Conservation (phyloP, 2,113 vertebrate genomes). For the Panthera leo region DNA sequence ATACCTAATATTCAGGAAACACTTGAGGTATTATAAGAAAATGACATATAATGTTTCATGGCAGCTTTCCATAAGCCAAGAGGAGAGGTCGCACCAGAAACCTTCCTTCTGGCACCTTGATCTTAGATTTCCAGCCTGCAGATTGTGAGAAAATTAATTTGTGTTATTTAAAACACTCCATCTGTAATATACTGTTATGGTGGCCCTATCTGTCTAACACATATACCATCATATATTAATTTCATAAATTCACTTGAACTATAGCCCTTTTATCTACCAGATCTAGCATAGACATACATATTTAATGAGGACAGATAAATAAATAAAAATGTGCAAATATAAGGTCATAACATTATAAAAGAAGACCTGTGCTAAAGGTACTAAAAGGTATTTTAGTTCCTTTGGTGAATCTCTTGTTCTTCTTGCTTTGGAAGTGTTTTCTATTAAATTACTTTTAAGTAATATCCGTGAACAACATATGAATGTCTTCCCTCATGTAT, state of each 20-base stretch:
- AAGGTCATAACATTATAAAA: not conserved
- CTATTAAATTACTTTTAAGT: not conserved
- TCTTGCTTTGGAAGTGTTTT: not conserved
- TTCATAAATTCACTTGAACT: conserved; percentile 13
- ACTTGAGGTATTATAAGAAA: conserved; percentile 47
- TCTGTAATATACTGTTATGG: not conserved
- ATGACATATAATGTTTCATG: not conserved
- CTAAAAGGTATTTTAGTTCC: not conserved
- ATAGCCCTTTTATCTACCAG: not conserved
- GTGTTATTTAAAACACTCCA: not conserved
- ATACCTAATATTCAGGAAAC: conserved; percentile 46
- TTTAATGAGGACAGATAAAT: not conserved
- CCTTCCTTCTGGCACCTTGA: not conserved
- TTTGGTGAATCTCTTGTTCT: not conserved
- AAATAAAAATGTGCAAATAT: not conserved
- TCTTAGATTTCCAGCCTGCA: not conserved
- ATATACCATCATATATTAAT: not conserved
- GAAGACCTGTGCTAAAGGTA: not conserved
- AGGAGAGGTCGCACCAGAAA: not conserved
- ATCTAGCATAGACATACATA: conserved; percentile 18
- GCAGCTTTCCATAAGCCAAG: not conserved
- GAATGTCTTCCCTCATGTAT: not conserved
- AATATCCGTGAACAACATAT: not conserved
- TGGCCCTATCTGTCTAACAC: not conserved
- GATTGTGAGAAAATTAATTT: not conserved